Base-by-base conservation (phyloP, 2,797 vertebrate species). In the Picus viridis region DNA sequence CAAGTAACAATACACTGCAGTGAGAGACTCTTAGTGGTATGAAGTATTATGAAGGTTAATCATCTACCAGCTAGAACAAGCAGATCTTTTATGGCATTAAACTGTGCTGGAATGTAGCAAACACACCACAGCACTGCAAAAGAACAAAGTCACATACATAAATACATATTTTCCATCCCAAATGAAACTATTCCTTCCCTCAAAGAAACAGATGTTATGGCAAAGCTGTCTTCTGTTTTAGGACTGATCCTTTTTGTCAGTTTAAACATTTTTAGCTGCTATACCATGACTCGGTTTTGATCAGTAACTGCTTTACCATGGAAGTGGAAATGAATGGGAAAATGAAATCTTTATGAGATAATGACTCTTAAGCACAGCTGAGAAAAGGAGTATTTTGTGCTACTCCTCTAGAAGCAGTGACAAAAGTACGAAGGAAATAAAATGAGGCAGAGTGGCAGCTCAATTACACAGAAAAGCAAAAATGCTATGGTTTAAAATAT, bases 81-180 rank as follows among this genome's bases (percentile, higher is more conserved):
- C 39, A 90, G 34, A 47, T 87, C 11, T 94, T 90, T 81, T 81
- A 79, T 6, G 18, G 56, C 59, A 86, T 63, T 89, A 22, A 88
- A 88, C 53, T 61, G 30, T 22, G 32, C 36, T 81, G 88, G 89
- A 94, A 96, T 83, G 76, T 14, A 92, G 73, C 54, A 89, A 92
- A 93, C 41, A 76, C 63, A 94, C 63, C 43, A 83, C 83, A 70
- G 61, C 49, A 86, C 72, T 24, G 4, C 76, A 83, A 27, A 91
- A 93, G 45, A 94, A 83, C 24, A 73, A 54, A 36, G 75, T 87
- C 43, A 73, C 81, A 83, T 86, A 57, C 85, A 91, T 72, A 84
- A 93, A 92, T 93, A 92, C 26, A 24, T 92, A 83, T 83, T 94
- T 95, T 95, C 90, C 84, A 92, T 61, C 70, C 67, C 84, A 76